Evolutionary conservation across 2,113 vertebrate species (phyloP).

Genomic region (Calyptomena viridis): DNA sequence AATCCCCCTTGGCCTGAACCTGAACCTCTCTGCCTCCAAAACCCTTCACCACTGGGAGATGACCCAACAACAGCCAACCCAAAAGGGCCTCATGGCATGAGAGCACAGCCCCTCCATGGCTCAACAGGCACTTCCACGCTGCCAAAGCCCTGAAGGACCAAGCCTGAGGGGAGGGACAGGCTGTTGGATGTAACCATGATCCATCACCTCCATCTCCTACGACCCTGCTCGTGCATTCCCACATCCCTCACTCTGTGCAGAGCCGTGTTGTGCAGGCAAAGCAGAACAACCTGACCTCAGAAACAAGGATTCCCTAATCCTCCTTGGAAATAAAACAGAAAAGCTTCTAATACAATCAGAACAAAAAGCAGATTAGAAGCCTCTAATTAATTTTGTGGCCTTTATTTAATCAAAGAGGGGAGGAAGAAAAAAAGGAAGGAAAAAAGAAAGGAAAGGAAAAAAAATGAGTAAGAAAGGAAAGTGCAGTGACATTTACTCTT

Average conservation of each 20-base stretch:
- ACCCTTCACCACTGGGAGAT: not conserved
- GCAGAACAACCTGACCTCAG: slow-evolving; percentile 50
- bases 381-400: slow-evolving; percentile 91
- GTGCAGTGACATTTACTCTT: slow-evolving; percentile 97
- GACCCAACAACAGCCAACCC: not conserved
- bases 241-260: slow-evolving; percentile 8
- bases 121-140: not conserved
- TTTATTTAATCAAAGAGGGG: slow-evolving; percentile 67
- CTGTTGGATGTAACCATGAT: not conserved
- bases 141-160: not conserved
- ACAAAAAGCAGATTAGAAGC: slow-evolving; percentile 78
- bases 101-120: not conserved
- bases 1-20: not conserved
- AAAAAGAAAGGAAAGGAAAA: not conserved
- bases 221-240: not conserved
- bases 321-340: slow-evolving; percentile 67
- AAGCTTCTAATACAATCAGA: slow-evolving; percentile 68
- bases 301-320: slow-evolving; percentile 59
- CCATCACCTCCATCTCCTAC: not conserved
- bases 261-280: slow-evolving; percentile 37
- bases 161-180: not conserved
- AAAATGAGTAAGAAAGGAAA: slow-evolving; percentile 74
- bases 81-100: not conserved
- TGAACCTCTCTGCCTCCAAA: not conserved
- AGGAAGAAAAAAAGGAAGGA: not conserved